Conservation (phyloP, 2,888 invertebrate species). For the Monopis laevigella region DNA sequence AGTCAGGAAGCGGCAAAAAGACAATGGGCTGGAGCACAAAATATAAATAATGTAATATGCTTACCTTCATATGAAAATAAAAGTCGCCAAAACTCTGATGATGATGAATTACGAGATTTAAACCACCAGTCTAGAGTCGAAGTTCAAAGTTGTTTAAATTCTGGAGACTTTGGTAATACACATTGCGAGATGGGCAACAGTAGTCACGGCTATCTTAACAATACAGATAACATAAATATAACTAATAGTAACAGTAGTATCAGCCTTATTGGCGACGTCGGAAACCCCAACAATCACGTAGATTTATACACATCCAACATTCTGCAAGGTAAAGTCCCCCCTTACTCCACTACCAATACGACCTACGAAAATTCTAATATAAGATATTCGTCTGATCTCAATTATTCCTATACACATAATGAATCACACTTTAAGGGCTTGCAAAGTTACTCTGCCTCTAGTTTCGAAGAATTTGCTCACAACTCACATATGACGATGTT, state of each 20-base stretch:
- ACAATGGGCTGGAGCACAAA: slow-evolving; percentile 55
- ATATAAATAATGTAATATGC: slow-evolving; percentile 37
- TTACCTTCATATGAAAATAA: slow-evolving; percentile 43
- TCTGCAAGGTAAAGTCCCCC: slow-evolving; percentile 51
- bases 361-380: slow-evolving; percentile 43
- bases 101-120: slow-evolving; percentile 60
- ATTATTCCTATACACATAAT: slow-evolving; percentile 46
- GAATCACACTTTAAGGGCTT: slow-evolving; percentile 43
- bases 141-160: slow-evolving; percentile 71
- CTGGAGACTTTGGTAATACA: slow-evolving; percentile 73
- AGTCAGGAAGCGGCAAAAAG: slow-evolving; percentile 51
- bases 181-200: slow-evolving; percentile 68
- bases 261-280: slow-evolving; percentile 48
- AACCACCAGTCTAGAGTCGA: slow-evolving; percentile 64
- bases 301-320: slow-evolving; percentile 54
- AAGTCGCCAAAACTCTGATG: slow-evolving; percentile 42
- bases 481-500: slow-evolving; percentile 59
- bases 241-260: slow-evolving; percentile 30
- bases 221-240: slow-evolving; percentile 53
- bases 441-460: slow-evolving; percentile 59
- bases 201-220: slow-evolving; percentile 45
- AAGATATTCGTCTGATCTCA: slow-evolving; percentile 56
- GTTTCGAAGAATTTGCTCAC: slow-evolving; percentile 65
- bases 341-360: slow-evolving; percentile 33
- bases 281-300: slow-evolving; percentile 46